These are phyloP conservation scores for Hirtodrosophila alboralis DNA, from an alignment of 2,888 invertebrate genomes.

Conservation along the genomic window DNA sequence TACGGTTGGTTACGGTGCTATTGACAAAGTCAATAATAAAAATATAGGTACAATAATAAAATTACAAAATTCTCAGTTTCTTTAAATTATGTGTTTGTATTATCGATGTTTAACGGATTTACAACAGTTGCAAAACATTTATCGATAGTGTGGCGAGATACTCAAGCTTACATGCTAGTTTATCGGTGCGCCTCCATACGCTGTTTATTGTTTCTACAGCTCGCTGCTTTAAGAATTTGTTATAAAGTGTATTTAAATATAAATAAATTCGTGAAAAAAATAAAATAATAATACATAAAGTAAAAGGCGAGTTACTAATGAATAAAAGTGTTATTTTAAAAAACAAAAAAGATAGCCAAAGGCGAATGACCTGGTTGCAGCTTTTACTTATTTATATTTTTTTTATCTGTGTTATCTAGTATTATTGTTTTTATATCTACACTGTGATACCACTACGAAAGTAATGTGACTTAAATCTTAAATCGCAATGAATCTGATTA, in stretches of 20 bases:
- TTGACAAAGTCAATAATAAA: constrained; percentile 1
- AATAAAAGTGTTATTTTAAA: not conserved
- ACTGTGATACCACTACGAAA: not conserved
- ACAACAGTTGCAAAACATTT: not conserved
- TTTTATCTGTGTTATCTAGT: not conserved
- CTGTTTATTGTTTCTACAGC: constrained; percentile 2
- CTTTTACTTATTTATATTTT: not conserved
- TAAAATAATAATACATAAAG: not conserved
- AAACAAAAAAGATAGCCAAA: not conserved
- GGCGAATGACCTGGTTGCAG: not conserved
- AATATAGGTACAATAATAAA: constrained; percentile 2
- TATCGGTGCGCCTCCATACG: constrained; percentile 26
- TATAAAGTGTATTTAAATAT: not conserved
- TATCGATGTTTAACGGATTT: not conserved
- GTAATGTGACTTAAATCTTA: not conserved
- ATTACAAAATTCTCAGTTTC: not conserved
- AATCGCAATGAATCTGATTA: not conserved
- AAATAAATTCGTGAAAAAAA: not conserved
- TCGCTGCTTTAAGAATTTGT: not conserved
- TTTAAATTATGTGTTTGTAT: not conserved
- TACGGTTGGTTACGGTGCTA: not conserved
- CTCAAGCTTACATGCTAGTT: not conserved
- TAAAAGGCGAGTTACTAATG: not conserved
- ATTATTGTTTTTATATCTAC: not conserved
- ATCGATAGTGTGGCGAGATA: too few relatives aligned